These are phyloP conservation scores for Brachyrhaphis roseni DNA, from an alignment of 2,797 vertebrate species.

Conservation along the genomic window DNA sequence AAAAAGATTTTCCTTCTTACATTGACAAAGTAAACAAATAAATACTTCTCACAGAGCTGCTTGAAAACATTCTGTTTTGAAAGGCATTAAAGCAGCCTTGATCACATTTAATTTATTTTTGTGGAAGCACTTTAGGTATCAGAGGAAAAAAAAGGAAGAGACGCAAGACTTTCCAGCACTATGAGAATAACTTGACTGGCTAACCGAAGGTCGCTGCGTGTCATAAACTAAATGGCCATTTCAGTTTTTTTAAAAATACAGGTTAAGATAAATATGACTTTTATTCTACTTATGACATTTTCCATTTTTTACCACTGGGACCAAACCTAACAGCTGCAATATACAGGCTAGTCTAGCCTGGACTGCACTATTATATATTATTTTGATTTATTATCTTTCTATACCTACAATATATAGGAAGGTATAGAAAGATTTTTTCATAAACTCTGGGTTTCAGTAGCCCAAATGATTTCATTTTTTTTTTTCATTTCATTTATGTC, in stretches of 20 bases:
- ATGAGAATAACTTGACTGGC: background rate
- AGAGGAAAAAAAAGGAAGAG: background rate
- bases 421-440: too few relatives aligned
- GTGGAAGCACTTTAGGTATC: background rate
- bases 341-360: background rate
- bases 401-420: too few relatives aligned
- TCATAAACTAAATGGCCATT: background rate
- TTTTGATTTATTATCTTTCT: too few relatives aligned
- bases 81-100: background rate
- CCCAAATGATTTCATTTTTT: too few relatives aligned
- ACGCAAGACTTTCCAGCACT: background rate
- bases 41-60: background rate
- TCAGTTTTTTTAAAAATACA: background rate
- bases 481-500: background rate
- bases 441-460: too few relatives aligned
- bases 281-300: background rate
- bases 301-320: background rate
- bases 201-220: background rate
- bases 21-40: background rate
- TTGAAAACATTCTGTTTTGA: background rate
- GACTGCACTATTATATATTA: background rate
- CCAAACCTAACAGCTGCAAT: background rate
- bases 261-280: background rate
- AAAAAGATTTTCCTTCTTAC: background rate
- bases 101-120: background rate